Percentiles rank a stretch among this genome's conserved stretches.
Conservation (phyloP, 2,113 vertebrate genomes). For the Ictalurus punctatus region DNA sequence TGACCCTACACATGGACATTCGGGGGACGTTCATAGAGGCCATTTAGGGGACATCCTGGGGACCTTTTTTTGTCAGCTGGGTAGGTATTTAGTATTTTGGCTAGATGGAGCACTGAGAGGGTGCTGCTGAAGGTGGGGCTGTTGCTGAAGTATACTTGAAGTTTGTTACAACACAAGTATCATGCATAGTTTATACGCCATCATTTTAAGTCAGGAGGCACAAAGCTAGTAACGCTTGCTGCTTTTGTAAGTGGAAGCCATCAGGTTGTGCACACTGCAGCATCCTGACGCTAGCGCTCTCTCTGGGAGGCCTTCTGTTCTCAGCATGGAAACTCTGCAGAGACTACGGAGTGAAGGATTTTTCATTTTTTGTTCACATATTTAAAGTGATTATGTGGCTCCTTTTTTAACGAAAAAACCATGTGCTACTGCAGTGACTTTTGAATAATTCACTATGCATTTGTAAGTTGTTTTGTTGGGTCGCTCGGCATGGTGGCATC, state of each 20-base stretch:
- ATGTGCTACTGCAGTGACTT: neutral
- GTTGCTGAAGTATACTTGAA: neutral
- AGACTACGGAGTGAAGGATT: constrained; percentile 25
- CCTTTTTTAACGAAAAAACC: neutral
- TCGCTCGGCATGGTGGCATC: neutral
- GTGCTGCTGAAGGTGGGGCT: neutral
- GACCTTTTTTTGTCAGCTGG: no score
- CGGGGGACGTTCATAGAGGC: no score
- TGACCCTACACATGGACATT: no score
- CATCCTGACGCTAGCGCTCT: constrained; percentile 12
- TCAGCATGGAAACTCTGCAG: constrained; percentile 4
- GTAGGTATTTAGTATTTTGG: neutral
- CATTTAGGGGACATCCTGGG: no score
- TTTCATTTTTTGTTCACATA: constrained; percentile 39
- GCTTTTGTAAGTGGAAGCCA: constrained; percentile 38
- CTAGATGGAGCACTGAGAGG: neutral
- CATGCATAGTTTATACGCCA: neutral
- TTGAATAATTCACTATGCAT: constrained; percentile 39
- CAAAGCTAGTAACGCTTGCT: constrained; percentile 18
- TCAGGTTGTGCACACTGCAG: constrained; percentile 27
- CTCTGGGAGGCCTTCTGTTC: constrained; percentile 11
- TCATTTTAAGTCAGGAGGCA: constrained; percentile 20
- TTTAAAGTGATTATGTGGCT: constrained; percentile 34
- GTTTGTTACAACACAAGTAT: neutral
- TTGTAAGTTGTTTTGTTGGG: constrained; percentile 24